Evolutionary conservation across 53 echinoderm and acorn worm species (phyloP).

Genomic region (Mesocentrotus franciscanus): DNA sequence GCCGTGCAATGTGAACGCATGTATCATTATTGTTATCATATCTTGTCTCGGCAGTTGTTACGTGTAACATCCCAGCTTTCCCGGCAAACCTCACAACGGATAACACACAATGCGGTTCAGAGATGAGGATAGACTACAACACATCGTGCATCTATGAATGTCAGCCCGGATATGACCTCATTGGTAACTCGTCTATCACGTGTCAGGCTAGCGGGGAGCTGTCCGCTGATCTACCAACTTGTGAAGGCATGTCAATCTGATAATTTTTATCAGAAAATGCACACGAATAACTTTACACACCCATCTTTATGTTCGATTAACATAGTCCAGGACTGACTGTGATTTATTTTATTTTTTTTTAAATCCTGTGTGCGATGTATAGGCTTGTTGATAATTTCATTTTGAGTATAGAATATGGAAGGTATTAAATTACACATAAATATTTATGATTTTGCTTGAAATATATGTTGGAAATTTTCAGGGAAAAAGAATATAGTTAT

Average conservation of each 20-base stretch:
- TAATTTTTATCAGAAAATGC: neutral
- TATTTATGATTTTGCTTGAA: neutral
- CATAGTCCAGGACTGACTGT: too few relatives aligned
- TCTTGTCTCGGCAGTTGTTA: neutral
- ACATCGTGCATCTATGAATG: slow-evolving; percentile 6
- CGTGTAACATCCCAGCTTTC: slow-evolving; percentile 19
- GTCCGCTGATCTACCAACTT: slow-evolving; percentile 13
- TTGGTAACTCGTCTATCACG: neutral
- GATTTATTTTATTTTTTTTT: too few relatives aligned
- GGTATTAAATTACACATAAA: neutral
- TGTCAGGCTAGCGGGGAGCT: neutral
- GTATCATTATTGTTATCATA: neutral
- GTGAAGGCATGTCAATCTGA: neutral
- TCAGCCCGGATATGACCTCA: slow-evolving; percentile 16
- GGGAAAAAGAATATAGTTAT: neutral
- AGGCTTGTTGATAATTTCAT: too few relatives aligned
- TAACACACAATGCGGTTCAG: neutral
- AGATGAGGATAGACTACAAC: neutral
- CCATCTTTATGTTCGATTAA: too few relatives aligned
- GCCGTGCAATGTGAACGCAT: too few relatives aligned
- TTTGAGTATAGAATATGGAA: too few relatives aligned
- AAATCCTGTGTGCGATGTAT: too few relatives aligned
- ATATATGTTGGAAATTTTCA: neutral
- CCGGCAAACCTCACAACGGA: neutral
- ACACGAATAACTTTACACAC: neutral